Percentiles rank a stretch among this genome's conserved stretches.
Conservation (phyloP, 2,888 invertebrate species). For the Rhorus exstirpatorius region DNA sequence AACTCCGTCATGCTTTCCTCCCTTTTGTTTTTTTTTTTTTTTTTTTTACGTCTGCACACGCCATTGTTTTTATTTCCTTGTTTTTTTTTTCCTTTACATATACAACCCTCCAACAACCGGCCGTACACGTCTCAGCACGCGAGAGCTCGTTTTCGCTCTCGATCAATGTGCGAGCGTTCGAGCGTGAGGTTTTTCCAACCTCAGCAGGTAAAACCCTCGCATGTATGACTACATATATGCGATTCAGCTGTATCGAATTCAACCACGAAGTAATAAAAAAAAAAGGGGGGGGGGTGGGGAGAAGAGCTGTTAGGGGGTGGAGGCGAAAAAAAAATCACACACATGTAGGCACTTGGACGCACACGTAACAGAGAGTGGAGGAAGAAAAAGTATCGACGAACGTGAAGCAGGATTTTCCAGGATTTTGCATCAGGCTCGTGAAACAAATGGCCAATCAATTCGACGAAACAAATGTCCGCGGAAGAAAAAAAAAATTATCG, state of each 20-base stretch:
- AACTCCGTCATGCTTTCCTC: slow-evolving; percentile 56
- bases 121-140: slow-evolving; percentile 53
- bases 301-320: no score
- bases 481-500: no score
- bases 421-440: no score
- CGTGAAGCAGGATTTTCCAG: no score
- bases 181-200: slow-evolving; percentile 53
- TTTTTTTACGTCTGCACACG: slow-evolving; percentile 52
- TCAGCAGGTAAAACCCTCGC: neutral
- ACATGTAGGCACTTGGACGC: neutral
- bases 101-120: slow-evolving; percentile 35
- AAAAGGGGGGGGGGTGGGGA: no score
- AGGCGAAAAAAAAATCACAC: neutral
- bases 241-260: neutral
- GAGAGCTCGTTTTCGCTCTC: slow-evolving; percentile 45
- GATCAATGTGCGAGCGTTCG: slow-evolving; percentile 57
- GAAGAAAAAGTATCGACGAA: neutral
- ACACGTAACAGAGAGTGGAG: neutral
- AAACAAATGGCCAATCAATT: no score
- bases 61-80: slow-evolving; percentile 27
- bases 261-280: neutral
- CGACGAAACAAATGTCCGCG: no score
- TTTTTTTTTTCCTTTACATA: slow-evolving; percentile 23
- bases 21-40: slow-evolving; percentile 5
- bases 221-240: neutral